Base-by-base conservation (phyloP, 2,113 vertebrate species). In the Pheucticus melanocephalus region DNA sequence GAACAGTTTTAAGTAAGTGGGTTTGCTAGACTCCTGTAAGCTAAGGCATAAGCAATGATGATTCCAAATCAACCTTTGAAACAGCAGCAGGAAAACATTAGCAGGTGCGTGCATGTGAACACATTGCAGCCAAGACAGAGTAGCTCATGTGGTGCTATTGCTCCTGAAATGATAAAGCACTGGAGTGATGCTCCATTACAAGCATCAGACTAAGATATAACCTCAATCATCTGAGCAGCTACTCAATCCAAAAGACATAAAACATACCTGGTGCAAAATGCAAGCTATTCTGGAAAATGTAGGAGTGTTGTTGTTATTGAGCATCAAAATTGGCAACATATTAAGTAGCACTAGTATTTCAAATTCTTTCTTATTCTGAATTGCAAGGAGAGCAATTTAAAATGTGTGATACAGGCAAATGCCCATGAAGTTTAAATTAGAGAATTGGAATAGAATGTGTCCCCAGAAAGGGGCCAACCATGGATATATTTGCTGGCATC, bases 401-500 rank as follows among this genome's bases (percentile, higher is more conserved):
- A 85, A 27, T 35, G 25, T 54, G 8, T 75, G 56, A 75, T 48
- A 35, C 14, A 85, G 21, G 33, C 44, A 93, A 50, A 65, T 50
- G 45, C 15, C 68, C 33, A 37, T 90, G 39, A 93, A 95, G 70
- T 7, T 24, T 87, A 51, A 84, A 78, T 53, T 50, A 42, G 25
- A 54, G 35, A 80, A 70, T 11, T 11, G 33, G 11, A 69, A 47
- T 21, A 31, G n/a, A 84, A 39, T 27, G 16, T 57, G 47, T 82
- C 61, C n/a, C 27, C 33, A 82, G 60, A 76, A 95, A 76, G 30
- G 23, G n/a, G 25, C n/a, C 37, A 81, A 21, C 11, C 9, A 4
- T 31, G 69, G 21, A 83, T 63, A 12, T 65, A 84, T 75, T 84
- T 94, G 25, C 65, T 94, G 69, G 57, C 47, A 84, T 65, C 24